Conservation (phyloP, 1,140 invertebrate species). For the Procambarus virginalis region DNA sequence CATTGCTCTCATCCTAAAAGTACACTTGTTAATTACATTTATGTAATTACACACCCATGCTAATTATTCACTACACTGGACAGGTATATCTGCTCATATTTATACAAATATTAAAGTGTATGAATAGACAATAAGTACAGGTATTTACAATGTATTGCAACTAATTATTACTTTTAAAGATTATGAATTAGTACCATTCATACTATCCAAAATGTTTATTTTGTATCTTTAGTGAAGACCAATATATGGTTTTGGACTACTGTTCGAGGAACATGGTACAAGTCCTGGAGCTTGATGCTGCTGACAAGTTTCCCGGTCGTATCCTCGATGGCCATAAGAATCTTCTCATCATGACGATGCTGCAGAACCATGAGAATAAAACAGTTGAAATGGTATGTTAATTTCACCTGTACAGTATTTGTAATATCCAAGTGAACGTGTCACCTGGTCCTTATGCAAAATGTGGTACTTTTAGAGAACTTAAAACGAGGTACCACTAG, state of each 20-base stretch:
- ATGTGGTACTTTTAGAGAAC: no score
- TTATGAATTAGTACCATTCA: neutral
- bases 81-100: no score
- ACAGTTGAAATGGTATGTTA: slow-evolving; percentile 81
- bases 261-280: slow-evolving; percentile 87
- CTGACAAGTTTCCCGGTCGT: slow-evolving; percentile 81
- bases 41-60: no score
- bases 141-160: no score
- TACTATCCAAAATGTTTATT: neutral
- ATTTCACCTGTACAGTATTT: neutral
- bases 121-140: no score
- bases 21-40: no score
- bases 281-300: slow-evolving; percentile 78
- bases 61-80: no score
- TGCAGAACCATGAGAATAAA: slow-evolving; percentile 87
- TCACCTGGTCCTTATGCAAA: no score
- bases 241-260: slow-evolving; percentile 86
- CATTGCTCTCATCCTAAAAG: no score
- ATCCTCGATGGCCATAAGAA: slow-evolving; percentile 87
- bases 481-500: no score
- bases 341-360: slow-evolving; percentile 84
- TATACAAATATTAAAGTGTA: no score
- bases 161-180: neutral
- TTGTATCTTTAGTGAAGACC: slow-evolving; percentile 80
- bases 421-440: no score